Base-by-base conservation (phyloP, 2,797 vertebrate species). In the Bradypus variegatus region DNA sequence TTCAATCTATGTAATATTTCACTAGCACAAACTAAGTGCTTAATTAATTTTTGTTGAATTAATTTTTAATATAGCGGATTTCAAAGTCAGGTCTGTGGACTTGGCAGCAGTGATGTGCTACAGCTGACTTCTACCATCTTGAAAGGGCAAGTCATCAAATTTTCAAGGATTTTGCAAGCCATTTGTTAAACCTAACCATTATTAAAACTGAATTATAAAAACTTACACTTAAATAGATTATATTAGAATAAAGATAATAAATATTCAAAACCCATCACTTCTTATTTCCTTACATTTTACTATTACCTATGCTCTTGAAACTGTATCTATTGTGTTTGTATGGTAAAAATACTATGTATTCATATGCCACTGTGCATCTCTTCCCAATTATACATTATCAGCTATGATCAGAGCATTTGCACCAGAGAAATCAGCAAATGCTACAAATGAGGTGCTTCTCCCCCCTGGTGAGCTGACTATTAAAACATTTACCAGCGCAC, bases 121-220 rank as follows among this genome's bases (percentile, higher is more conserved):
- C 31, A 62, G 10, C 14, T 69, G 83, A 19, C 6, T 62, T 89
- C n/a, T 13, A 3, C 5, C 13, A 38, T 73, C 50, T 76, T 29
- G 31, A 9, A 58, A 62, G n/a, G 45, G 36, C 19, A 4, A 75
- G 36, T 0, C 31, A 36, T 50, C 31, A 45, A 76, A 15, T 53
- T 67, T 78, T 36, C 23, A 62, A 90, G 70, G 86, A 80, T 76
- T 88, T 67, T 65, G 33, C n/a, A 10, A 64, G 11, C 5, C n/a
- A 45, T 25, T 58, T 75, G 0, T 92, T 53, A 92, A 92, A n/a
- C 83, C 80, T 29, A 79, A 67, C 25, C 33, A 55, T 83, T 58
- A 83, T 31, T 89, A 41, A 86, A 94, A 83, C 62, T 72, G 79
- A 64, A 62, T 79, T 29, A 33, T 80, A 86, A 82, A 83, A 87